Conservation (phyloP, 2,113 vertebrate species). For the Chascanopsetta lugubris region DNA sequence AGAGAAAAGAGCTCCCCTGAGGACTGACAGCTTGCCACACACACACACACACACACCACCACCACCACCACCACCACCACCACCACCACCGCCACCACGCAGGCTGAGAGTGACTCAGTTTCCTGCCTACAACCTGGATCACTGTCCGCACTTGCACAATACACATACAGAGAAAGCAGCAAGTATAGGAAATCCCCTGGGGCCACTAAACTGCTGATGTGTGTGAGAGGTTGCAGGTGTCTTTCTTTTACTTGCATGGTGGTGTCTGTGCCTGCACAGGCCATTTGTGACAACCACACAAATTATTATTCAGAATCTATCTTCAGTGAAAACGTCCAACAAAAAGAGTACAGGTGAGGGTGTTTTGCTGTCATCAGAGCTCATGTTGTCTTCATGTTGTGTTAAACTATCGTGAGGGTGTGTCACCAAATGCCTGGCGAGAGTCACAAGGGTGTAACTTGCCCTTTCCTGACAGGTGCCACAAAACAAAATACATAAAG, state of each 20-base stretch:
- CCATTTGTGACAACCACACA: background rate
- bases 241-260: conserved; percentile 23
- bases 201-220: conserved; percentile 43
- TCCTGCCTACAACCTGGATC: conserved; percentile 70
- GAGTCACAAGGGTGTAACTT: conserved; percentile 15
- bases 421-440: background rate
- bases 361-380: background rate
- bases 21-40: conserved; percentile 63
- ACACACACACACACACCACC: conserved; percentile 69
- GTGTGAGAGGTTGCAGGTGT: conserved; percentile 17
- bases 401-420: background rate
- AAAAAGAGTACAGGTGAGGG: background rate
- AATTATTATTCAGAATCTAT: too few species aligned
- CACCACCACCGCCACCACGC: conserved; percentile 58
- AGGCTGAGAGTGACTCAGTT: conserved; percentile 71
- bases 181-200: conserved; percentile 58
- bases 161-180: conserved; percentile 61
- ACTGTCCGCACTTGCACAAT: conserved; percentile 59
- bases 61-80: conserved; percentile 55
- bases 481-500: conserved; percentile 12
- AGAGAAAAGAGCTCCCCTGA: conserved; percentile 63
- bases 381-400: background rate
- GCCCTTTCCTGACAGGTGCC: background rate
- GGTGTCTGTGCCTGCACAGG: background rate
- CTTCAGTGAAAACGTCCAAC: too few species aligned